Evolutionary conservation across 23 tunicate species (phyloP), one percentile per base, ranked within the genome.

Genomic region (Ascidia mentula): DNA sequence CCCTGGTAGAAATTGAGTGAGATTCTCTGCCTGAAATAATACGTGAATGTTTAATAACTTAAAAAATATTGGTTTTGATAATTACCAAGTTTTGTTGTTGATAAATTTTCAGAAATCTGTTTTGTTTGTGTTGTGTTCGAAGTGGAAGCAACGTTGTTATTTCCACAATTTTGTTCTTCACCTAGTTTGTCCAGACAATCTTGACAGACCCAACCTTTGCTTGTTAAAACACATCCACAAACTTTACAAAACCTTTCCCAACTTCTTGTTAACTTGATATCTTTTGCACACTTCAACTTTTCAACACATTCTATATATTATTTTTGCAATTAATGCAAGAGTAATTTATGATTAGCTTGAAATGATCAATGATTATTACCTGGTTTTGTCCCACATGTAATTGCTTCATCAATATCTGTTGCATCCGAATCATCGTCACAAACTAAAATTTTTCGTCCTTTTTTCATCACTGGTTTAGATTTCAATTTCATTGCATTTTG

Each of bases 191-290:
- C 81, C 2, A 83, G 30, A 65, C 87, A 83, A 1, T n/a, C 28
- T 83, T 76, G 60, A 40, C 87, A 83, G 61, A 83, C 17, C 87
- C 87, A 83, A 0, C 87, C 87, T 77, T 71, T 75, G 30, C 38
- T 59, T 45, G 60, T 61, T 33, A 83, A 39, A 31, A 60, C 75
- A 38, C 38, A 17, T 2, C 65, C 75, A 40, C 87, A 83, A 17
- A 83, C 4, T 37, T 83, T 81, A 53, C 87, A 83, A 24, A 32
- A 53, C 32, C 79, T 6, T 53, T 6, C 24, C 13, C 65, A 9
- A 9, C 13, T 53, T 53, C 13, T 53, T 53, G 65, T 9, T 53
- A n/a, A n/a, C n/a, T n/a, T n/a, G n/a, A n/a, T n/a, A n/a, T n/a
- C n/a, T n/a, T n/a, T n/a, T n/a, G n/a, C n/a, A n/a, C n/a, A n/a